Conservation (phyloP, 1,140 invertebrate species). For the Saccostrea echinata region DNA sequence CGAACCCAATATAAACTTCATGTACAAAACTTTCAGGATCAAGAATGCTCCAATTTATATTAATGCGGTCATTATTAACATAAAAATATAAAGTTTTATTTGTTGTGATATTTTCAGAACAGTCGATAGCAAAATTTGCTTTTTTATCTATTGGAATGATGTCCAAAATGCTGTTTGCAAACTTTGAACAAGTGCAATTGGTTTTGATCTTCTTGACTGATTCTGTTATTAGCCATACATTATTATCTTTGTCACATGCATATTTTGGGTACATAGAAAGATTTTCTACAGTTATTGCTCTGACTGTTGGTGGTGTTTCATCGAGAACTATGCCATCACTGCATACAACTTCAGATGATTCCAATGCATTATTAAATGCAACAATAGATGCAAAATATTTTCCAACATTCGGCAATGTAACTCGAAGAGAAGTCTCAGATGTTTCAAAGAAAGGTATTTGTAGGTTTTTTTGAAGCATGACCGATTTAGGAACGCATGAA, state of each 20-base stretch:
- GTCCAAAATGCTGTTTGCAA: not conserved
- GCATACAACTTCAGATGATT: conserved; percentile 61
- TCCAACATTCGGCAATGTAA: not conserved
- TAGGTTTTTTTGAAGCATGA: no score
- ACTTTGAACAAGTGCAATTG: not conserved
- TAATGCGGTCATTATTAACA: conserved; percentile 13
- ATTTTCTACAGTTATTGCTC: conserved; percentile 52
- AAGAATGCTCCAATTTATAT: conserved; percentile 31
- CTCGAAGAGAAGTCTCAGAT: no score
- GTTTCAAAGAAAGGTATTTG: no score
- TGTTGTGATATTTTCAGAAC: not conserved
- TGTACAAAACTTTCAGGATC: conserved; percentile 48
- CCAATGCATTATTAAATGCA: conserved; percentile 65
- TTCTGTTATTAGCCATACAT: conserved; percentile 54
- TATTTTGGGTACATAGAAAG: conserved; percentile 40
- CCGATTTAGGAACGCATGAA: conserved; percentile 17
- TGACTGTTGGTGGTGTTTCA: conserved; percentile 54
- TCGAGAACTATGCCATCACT: conserved; percentile 65
- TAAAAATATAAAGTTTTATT: not conserved
- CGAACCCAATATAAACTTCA: conserved; percentile 49
- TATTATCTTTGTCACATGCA: conserved; percentile 48
- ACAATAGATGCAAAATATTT: conserved; percentile 59
- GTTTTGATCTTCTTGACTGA: conserved; percentile 43
- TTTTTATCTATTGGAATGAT: not conserved
- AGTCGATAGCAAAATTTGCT: not conserved